Evolutionary conservation across 2,797 vertebrate species (phyloP).

Genomic region (Tamandua tetradactyla): DNA sequence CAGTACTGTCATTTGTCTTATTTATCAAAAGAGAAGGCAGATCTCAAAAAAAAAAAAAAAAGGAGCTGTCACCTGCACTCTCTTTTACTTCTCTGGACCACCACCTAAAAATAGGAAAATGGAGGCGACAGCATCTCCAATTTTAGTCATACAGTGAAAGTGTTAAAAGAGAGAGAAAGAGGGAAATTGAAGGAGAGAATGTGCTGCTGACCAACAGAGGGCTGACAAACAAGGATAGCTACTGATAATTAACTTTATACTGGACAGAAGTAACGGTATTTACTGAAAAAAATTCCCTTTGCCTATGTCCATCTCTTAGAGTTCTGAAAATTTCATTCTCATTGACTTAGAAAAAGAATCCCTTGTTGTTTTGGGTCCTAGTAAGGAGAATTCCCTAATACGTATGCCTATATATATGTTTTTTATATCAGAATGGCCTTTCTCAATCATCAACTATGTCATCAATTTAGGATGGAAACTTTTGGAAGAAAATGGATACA

Average conservation of each 20-base stretch:
- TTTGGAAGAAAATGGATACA: neutral
- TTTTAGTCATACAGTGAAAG: neutral
- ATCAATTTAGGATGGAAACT: neutral
- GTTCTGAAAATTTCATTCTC: neutral
- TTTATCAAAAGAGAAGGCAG: neutral
- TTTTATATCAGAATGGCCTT: neutral
- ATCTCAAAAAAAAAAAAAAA: neutral
- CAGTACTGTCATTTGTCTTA: neutral
- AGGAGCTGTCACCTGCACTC: too few species aligned
- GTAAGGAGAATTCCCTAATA: neutral
- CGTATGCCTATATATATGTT: neutral
- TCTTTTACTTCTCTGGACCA: too few species aligned
- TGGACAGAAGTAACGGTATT: slow-evolving; percentile 7
- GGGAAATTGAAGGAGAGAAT: neutral
- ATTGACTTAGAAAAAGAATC: neutral
- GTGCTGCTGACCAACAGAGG: neutral
- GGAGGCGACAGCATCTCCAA: neutral
- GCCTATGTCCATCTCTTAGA: neutral
- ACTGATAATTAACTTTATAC: neutral
- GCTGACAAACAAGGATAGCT: neutral
- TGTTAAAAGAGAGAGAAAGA: neutral
- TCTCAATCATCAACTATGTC: neutral
- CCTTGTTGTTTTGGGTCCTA: neutral
- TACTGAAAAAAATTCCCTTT: neutral
- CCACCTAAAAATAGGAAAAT: neutral